Base-by-base conservation (phyloP, 2,888 invertebrate species). In the Eristalinus sepulchralis region DNA sequence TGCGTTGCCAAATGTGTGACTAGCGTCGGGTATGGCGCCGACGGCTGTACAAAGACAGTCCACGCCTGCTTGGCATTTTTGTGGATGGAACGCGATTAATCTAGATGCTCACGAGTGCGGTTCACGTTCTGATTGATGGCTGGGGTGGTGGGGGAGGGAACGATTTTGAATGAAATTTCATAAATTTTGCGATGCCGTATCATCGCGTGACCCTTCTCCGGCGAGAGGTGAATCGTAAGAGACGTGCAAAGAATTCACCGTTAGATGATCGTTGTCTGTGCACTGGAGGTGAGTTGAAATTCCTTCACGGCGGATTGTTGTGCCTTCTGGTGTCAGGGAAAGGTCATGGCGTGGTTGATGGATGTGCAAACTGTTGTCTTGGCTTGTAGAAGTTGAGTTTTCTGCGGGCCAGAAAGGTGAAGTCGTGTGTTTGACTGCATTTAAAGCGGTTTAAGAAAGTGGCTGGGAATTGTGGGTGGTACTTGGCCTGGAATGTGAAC, bases 1-100 rank as follows among this genome's bases (percentile, higher is more conserved):
- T 81, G 84, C 81, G 81, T 81, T 84, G 62, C 81, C 72, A 85
- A 85, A 76, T 81, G 81, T 72, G 84, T 81, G 81, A 81, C 68
- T 72, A 53, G 63, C 59, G 27, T 31, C 24, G 78, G 57, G n/a
- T 47, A 68, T 75, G 83, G 79, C 83, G 83, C 79, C 79, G 83
- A 68, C 79, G 68, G 53, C 47, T 36, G 53, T 73, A 79, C 64
- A 47, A 79, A 79, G 68, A 62, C 79, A 27, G 27, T 27, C 27
- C 27, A 5, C 27, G 27, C 27, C 13, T 8, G 67, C n/a, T 31
- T 72, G 31, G 39, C 59, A 67, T 77, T 71, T 27, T 66, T 71
- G 78, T 73, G 68, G 67, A 68, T 68, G 62, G 53, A 47, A 63
- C 27, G 20, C 72, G 57, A 11, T 11, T 57, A 75, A 64, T 66